phyloP scores from a whole-genome alignment of 1,140 invertebrate genomes.

The Andricus grossulariae region DNA sequence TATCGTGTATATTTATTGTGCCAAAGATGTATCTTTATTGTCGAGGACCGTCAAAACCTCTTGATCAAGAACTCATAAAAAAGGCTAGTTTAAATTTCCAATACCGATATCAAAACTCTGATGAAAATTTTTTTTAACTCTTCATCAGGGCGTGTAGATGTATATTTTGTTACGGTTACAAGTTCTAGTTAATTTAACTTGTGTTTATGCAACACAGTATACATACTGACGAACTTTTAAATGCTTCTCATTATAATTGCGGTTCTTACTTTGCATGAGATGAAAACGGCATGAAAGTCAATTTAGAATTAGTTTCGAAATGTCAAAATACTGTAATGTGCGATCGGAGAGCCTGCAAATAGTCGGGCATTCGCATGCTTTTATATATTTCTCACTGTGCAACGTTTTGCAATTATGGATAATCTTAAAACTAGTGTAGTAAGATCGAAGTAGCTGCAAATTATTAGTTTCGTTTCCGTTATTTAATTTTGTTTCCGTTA shows the following conservation, averaged over 20 bases:
- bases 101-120: constrained; percentile 2
- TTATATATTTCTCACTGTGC: constrained; percentile 14
- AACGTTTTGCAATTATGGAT: constrained; percentile 9
- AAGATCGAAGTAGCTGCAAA: constrained; percentile 1
- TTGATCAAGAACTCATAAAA: constrained; percentile 11
- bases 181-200: neutral
- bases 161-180: neutral
- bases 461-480: constrained; percentile 1
- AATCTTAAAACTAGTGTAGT: constrained; percentile 12
- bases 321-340: constrained; percentile 16
- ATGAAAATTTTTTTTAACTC: neutral
- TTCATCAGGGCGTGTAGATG: neutral
- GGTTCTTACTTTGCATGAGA: neutral
- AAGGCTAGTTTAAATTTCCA: neutral
- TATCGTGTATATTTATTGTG: constrained; percentile 68
- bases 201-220: neutral
- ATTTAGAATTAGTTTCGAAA: constrained; percentile 6
- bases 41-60: constrained; percentile 38
- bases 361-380: constrained; percentile 8
- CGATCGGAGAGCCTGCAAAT: neutral
- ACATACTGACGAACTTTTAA: constrained; percentile 11
- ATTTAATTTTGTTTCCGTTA: neutral
- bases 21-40: constrained; percentile 71
- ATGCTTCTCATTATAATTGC: neutral
- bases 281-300: constrained; percentile 17